Evolutionary conservation across 2,888 invertebrate genomes (phyloP), one percentile per base, ranked within the genome.

Genomic region (Coelopa pilipes): DNA sequence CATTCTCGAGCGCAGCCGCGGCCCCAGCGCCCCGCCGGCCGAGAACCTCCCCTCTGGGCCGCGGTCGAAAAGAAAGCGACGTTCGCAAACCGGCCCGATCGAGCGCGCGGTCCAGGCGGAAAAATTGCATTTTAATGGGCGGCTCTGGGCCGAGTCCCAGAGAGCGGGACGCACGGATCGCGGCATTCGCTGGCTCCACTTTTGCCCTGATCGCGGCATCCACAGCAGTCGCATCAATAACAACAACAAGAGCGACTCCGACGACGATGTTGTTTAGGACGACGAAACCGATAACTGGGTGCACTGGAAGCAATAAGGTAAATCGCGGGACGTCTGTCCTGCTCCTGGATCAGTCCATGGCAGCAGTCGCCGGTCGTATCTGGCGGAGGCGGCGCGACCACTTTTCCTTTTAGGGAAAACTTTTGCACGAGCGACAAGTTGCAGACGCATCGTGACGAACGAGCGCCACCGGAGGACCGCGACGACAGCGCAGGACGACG

Each of bases 401-500:
- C 76, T 76, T 76, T 76, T 76, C 76, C 69, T 76, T 76, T 74
- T 74, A 73, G 68, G 70, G 76, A 59, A 70, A 74, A 68, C 62
- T 72, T 74, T 72, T 68, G 72, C 70, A 73, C 70, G 68, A 70
- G 47, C 70, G 69, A 69, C 68, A 69, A 66, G 70, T 70, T 74
- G 65, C 65, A 24, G 57, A 34, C 21, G 19, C 24, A 21, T 21
- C 24, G 21, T 49, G 49, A 19, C 19, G 15, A 47, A 10, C 34
- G 11, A 49, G 13, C 46, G 50, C 50, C 15, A 62, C 49, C 24
- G 34, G 34, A 34, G 34, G 34, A 34, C 34, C 4, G 7, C 2
- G 34, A 34, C 34, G 4, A 34, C 34, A 34, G 34, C 34, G 7
- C 34, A 34, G 34, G 34, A 34, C 34, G 4, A 34, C 34, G 34